Conservation (phyloP, 1,140 invertebrate species). For the Zaprionus camerounensis region DNA sequence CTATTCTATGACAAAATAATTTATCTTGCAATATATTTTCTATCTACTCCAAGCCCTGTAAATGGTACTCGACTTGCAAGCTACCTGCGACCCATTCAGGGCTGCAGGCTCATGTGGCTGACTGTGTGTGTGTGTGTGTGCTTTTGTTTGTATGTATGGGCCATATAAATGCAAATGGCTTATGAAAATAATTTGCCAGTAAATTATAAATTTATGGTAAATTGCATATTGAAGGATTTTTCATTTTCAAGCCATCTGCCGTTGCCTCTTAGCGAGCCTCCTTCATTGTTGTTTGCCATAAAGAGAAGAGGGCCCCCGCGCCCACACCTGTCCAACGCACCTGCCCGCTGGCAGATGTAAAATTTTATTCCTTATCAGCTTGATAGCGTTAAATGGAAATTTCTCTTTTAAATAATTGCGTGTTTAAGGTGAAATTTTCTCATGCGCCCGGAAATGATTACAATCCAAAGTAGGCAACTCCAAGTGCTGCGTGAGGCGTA, state of each 20-base stretch:
- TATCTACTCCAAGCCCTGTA: not conserved
- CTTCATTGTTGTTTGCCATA: slow-evolving; percentile 56
- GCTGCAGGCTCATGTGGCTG: slow-evolving; percentile 16
- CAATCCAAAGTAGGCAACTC: slow-evolving; percentile 31
- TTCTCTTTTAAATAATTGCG: slow-evolving; percentile 70
- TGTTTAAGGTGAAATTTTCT: slow-evolving; percentile 72
- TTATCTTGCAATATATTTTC: slow-evolving; percentile 19
- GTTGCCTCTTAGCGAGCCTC: slow-evolving; percentile 26
- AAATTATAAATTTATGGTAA: slow-evolving; percentile 83
- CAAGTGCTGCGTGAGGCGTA: slow-evolving; percentile 9
- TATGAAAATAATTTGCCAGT: slow-evolving; percentile 80
- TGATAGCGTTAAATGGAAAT: slow-evolving; percentile 77
- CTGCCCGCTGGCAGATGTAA: slow-evolving; percentile 39
- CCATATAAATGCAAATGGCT: slow-evolving; percentile 81
- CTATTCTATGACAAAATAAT: slow-evolving; percentile 2
- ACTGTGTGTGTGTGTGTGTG: slow-evolving; percentile 7
- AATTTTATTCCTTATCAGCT: slow-evolving; percentile 70
- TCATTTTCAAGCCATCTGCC: slow-evolving; percentile 56
- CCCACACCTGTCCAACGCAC: slow-evolving; percentile 28
- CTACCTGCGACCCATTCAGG: slow-evolving; percentile 3
- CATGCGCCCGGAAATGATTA: slow-evolving; percentile 71
- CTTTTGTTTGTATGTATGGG: slow-evolving; percentile 13
- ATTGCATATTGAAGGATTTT: slow-evolving; percentile 82
- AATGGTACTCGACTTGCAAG: slow-evolving; percentile 15
- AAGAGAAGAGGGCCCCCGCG: slow-evolving; percentile 26